These are phyloP conservation scores for Rhagoletis pomonella DNA, from an alignment of 1,140 invertebrate species.

Conservation along the genomic window DNA sequence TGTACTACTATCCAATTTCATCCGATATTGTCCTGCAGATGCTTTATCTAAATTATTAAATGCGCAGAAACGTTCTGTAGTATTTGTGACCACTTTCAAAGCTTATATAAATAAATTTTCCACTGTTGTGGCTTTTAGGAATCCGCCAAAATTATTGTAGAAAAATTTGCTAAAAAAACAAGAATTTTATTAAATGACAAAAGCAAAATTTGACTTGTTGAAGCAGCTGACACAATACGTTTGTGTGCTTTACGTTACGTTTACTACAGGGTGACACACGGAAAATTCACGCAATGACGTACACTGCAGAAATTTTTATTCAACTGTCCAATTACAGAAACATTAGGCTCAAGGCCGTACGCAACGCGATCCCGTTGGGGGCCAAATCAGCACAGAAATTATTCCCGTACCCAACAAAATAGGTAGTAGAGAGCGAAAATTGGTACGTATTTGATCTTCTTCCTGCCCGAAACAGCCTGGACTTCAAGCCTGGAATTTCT, in stretches of 20 bases:
- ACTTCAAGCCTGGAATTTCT: too few species aligned
- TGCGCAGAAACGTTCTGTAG: neutral
- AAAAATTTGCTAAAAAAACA: constrained; percentile 41
- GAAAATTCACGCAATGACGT: too few species aligned
- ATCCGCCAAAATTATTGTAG: neutral
- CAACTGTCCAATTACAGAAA: too few species aligned
- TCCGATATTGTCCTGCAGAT: neutral
- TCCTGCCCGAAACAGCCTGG: too few species aligned
- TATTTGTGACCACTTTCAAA: neutral
- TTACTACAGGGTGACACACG: neutral
- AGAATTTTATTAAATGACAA: constrained; percentile 27
- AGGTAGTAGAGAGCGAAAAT: too few species aligned
- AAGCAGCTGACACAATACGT: constrained; percentile 13
- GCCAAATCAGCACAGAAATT: too few species aligned
- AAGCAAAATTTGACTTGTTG: neutral
- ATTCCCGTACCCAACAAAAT: too few species aligned
- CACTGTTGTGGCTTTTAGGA: neutral
- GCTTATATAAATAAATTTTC: neutral
- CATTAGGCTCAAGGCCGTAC: too few species aligned
- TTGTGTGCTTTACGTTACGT: neutral
- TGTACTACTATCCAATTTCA: neutral
- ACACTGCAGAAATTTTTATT: too few species aligned
- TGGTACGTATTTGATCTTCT: too few species aligned
- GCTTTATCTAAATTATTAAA: neutral
- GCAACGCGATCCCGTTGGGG: too few species aligned